Evolutionary conservation across 2,113 vertebrate species (phyloP).

Genomic region (Indicator indicator): DNA sequence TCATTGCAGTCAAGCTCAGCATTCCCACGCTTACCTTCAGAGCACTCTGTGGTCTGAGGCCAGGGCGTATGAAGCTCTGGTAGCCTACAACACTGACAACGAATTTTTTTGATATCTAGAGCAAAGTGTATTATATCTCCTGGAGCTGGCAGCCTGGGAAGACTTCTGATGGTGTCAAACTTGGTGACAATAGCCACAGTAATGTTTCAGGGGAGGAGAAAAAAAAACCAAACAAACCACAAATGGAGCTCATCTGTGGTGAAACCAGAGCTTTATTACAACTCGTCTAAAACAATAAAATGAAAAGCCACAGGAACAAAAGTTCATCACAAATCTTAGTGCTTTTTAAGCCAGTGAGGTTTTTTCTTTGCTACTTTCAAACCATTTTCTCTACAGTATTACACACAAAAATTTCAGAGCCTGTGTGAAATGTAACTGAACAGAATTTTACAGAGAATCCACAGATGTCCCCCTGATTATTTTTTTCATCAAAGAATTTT

Average conservation of each 20-base stretch:
- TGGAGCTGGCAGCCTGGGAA: not conserved
- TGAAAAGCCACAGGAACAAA: not conserved
- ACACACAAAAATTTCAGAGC: not conserved
- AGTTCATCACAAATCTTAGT: not conserved
- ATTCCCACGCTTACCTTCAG: not conserved
- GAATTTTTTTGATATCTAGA: not conserved
- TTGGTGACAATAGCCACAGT: not conserved
- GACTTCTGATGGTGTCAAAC: not conserved
- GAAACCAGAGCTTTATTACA: not conserved
- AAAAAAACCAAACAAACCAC: too few species aligned
- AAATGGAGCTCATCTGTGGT: not conserved
- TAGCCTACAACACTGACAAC: not conserved
- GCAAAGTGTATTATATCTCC: not conserved
- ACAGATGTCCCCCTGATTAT: not conserved
- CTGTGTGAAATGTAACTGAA: not conserved
- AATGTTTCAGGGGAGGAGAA: not conserved
- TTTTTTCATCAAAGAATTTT: not conserved
- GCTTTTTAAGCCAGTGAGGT: not conserved
- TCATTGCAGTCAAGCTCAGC: not conserved
- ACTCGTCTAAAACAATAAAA: not conserved
- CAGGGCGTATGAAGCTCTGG: not conserved
- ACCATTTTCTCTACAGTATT: not conserved
- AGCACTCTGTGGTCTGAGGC: not conserved
- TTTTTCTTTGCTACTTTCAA: not conserved
- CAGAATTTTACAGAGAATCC: not conserved